Evolutionary conservation across 2,888 invertebrate genomes (phyloP).

Genomic region (Catocala sponsa): DNA sequence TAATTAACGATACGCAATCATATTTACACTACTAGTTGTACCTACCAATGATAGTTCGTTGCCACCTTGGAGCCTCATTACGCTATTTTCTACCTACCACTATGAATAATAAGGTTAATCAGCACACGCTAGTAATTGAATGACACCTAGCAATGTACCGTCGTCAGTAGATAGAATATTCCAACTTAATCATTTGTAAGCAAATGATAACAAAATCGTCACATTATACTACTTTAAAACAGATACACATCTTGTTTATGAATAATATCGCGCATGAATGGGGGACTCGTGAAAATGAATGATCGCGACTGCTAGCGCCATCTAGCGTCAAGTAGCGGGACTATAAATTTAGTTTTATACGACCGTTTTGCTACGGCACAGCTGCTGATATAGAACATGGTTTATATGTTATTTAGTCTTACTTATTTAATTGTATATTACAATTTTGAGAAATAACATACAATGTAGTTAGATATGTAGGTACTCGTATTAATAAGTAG

Average conservation of each 20-base stretch:
- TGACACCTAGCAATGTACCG: no score
- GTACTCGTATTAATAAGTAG: no score
- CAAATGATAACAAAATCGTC: slow-evolving; percentile 12
- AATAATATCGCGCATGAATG: slow-evolving; percentile 31
- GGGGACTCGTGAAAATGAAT: slow-evolving; percentile 11
- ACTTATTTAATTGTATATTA: no score
- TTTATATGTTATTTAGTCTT: no score
- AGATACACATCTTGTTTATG: slow-evolving; percentile 12
- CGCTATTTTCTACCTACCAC: slow-evolving; percentile 7
- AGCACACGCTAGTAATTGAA: background rate
- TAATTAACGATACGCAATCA: slow-evolving; percentile 45
- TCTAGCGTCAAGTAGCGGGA: slow-evolving; percentile 44
- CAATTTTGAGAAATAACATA: no score
- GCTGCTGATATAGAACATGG: no score
- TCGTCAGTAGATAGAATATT: background rate
- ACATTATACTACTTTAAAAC: background rate
- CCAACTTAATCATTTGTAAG: slow-evolving; percentile 6
- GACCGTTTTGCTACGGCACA: no score
- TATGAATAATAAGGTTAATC: background rate
- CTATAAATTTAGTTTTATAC: background rate
- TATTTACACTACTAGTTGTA: slow-evolving; percentile 32
- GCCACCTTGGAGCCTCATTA: slow-evolving; percentile 4
- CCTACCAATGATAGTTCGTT: slow-evolving; percentile 6
- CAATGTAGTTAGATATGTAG: no score
- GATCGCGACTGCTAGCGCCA: slow-evolving; percentile 38